phyloP scores from a whole-genome alignment of 2,888 invertebrate species.

The Ganaspis brasiliensis region DNA sequence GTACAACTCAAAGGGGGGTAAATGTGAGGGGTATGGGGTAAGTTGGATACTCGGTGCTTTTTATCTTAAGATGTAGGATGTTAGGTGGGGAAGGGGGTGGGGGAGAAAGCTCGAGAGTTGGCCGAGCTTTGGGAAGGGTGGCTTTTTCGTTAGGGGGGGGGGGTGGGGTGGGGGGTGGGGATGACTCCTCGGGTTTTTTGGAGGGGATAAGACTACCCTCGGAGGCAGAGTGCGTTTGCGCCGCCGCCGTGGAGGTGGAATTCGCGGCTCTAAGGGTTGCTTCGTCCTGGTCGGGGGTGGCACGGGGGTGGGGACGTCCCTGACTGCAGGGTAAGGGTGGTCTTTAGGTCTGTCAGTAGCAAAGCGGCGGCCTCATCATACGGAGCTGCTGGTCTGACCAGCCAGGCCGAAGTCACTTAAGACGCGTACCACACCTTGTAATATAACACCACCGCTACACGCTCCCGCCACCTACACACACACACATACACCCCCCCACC shows the following conservation, averaged over 20 bases:
- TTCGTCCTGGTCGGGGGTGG: constrained; percentile 67
- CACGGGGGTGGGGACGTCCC: constrained; percentile 65
- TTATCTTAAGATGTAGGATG: constrained; percentile 77
- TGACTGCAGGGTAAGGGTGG: constrained; percentile 80
- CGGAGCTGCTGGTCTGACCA: constrained; percentile 79
- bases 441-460: constrained; percentile 71
- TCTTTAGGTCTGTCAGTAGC: constrained; percentile 79
- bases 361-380: constrained; percentile 81
- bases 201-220: constrained; percentile 80
- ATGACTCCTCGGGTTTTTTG: constrained; percentile 68
- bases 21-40: constrained; percentile 46
- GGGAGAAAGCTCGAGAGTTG: not conserved
- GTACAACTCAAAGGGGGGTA: constrained; percentile 49
- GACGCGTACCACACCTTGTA: constrained; percentile 79
- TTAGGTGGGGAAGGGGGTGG: constrained; percentile 48
- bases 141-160: constrained; percentile 50
- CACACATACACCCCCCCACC: constrained; percentile 49
- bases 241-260: constrained; percentile 78
- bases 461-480: constrained; percentile 72
- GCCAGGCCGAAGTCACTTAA: constrained; percentile 79
- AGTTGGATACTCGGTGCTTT: constrained; percentile 79
- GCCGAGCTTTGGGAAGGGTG: constrained; percentile 12
- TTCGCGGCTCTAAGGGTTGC: constrained; percentile 76
- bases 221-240: constrained; percentile 78
- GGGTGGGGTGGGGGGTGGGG: constrained; percentile 65